A percentile compares a stretch with the other conserved stretches of the same genome.
Evolutionary conservation across 2,888 invertebrate species (phyloP).

Genomic region (Sinohyriopsis cumingii): DNA sequence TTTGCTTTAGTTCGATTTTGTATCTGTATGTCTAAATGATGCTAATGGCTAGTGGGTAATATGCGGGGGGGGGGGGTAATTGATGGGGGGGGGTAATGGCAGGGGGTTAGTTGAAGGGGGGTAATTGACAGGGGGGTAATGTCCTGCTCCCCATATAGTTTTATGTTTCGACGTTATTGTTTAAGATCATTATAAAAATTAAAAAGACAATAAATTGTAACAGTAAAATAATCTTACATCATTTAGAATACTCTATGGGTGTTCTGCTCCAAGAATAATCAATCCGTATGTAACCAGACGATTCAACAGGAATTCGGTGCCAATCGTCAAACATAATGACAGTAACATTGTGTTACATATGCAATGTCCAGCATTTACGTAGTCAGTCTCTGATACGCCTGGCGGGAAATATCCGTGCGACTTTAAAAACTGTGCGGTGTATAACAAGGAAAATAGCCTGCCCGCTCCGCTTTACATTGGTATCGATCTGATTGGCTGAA

Average conservation of each 20-base stretch:
- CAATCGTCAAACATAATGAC: slow-evolving; percentile 30
- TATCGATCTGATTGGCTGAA: slow-evolving; percentile 16
- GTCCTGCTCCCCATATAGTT: too few species aligned
- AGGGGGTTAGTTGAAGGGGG: too few species aligned
- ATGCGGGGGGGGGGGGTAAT: too few species aligned
- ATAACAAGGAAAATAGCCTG: slow-evolving; percentile 38
- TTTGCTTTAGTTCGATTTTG: too few species aligned
- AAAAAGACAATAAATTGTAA: too few species aligned
- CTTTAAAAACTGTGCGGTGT: slow-evolving; percentile 51
- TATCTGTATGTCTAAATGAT: too few species aligned
- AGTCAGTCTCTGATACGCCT: slow-evolving; percentile 46
- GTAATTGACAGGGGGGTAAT: too few species aligned
- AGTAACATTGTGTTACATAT: slow-evolving; percentile 33
- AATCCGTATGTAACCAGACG: slow-evolving; percentile 24
- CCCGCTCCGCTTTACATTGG: slow-evolving; percentile 46
- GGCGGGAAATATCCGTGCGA: slow-evolving; percentile 54
- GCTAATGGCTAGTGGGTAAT: too few species aligned
- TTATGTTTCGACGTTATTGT: too few species aligned
- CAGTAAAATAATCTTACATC: too few species aligned
- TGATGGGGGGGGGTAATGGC: too few species aligned
- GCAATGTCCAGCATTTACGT: slow-evolving; percentile 31
- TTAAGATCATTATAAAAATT: too few species aligned
- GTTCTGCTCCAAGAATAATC: slow-evolving; percentile 33
- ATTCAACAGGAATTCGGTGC: slow-evolving; percentile 39
- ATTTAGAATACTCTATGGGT: slow-evolving; percentile 10